phyloP scores from a whole-genome alignment of 2,797 vertebrate species.

The Malacoraja senta region DNA sequence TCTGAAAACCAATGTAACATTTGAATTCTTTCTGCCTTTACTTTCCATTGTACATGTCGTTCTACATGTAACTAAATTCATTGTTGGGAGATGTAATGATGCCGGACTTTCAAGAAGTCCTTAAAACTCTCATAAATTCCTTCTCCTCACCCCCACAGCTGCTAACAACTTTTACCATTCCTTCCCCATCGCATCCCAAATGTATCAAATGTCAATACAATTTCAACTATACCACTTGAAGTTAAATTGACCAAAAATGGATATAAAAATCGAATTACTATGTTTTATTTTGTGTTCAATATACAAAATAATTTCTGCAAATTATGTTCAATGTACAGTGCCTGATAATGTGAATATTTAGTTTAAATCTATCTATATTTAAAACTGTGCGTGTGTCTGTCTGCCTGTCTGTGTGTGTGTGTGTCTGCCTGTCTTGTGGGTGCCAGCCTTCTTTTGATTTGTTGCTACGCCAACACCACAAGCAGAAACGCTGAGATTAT shows the following conservation, averaged over 20 bases:
- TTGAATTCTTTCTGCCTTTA: neutral
- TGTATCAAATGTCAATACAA: neutral
- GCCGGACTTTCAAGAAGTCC: neutral
- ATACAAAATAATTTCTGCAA: neutral
- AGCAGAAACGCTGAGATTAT: too few relatives aligned
- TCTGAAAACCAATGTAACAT: neutral
- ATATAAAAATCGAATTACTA: neutral
- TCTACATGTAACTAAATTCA: neutral
- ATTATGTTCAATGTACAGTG: neutral
- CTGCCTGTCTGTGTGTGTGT: too few relatives aligned
- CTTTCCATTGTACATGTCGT: too few relatives aligned
- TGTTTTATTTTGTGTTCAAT: neutral
- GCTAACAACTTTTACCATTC: neutral
- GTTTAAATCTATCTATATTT: too few relatives aligned
- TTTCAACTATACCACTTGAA: neutral
- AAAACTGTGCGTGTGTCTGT: too few relatives aligned
- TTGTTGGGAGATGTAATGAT: neutral
- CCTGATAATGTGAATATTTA: neutral
- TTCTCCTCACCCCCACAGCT: neutral
- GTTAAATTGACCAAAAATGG: neutral
- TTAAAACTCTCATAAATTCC: neutral
- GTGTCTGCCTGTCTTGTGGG: too few relatives aligned
- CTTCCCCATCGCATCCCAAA: neutral
- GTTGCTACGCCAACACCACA: too few relatives aligned
- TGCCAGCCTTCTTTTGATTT: too few relatives aligned